Evolutionary conservation across 2,888 invertebrate genomes (phyloP), one percentile per base, ranked within the genome.

Genomic region (Netelia melanura): DNA sequence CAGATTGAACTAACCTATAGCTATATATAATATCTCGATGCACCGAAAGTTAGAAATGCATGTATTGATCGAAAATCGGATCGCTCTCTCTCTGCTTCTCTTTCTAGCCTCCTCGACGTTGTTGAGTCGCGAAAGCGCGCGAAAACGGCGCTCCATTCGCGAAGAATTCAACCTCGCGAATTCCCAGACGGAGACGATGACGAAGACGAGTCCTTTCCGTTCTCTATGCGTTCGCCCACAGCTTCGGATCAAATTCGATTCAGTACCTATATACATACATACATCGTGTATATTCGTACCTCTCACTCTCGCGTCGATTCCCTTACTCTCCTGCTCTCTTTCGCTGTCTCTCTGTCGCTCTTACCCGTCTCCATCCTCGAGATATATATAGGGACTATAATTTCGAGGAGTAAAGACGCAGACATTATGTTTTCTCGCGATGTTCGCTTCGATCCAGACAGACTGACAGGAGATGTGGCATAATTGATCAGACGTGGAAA

Each of bases 131-230:
- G 48, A 56, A 56, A 56, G 17, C 56, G n/a, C 56, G 56, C 56
- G 56, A 58, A 30, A 30, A 58, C 21, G 58, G 25, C 25, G 30
- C 25, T 70, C 43, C n/a, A 10, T 38, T 11, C 56, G n/a, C 11
- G 44, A 68, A 75, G 68, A 70, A 81, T 76, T 76, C 44, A 71
- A 56, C 38, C 43, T 70, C 30, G 62, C 62, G 64, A 76, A 81
- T 76, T 76, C 76, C 64, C 81, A 76, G 81, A 76, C 81, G 52
- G 67, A 64, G 52, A 75, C 52, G 52, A 21, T 30, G 30, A 30
- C 17, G 38, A 43, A 3, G 14, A 58, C 52, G 52, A 48, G 10
- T 68, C 30, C 58, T 38, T 70, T 71, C 70, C 70, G 38, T 64
- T 65, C 38, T 71, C 71, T 44, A 65, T 71, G 48, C n/a, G 17